Conservation (phyloP, 2,113 vertebrate species). For the pig (Sus scrofa) region DNA sequence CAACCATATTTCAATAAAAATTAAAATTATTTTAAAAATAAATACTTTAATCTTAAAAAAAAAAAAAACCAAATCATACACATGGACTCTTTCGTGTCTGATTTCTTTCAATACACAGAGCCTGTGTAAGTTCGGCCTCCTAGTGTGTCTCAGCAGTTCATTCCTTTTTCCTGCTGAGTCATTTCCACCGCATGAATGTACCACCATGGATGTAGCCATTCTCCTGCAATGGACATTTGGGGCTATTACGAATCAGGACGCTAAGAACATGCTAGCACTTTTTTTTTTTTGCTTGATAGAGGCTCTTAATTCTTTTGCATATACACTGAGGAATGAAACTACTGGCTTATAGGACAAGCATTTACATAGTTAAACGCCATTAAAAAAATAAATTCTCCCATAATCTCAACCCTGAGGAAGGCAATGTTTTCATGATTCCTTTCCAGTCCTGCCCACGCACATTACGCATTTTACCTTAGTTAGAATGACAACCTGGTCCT, state of each 20-base stretch:
- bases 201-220: background rate
- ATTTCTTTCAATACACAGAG: background rate
- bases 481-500: background rate
- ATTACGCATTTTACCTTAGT: rapidly evolving
- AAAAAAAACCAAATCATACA: background rate
- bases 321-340: background rate
- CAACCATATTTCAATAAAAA: too few relatives aligned
- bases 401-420: background rate
- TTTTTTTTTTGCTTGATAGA: background rate
- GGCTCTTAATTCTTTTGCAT: background rate
- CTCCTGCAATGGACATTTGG: background rate
- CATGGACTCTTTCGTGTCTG: background rate
- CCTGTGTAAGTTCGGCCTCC: too few relatives aligned
- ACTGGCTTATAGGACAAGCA: background rate
- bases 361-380: background rate
- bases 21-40: too few relatives aligned
- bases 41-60: too few relatives aligned
- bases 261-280: background rate
- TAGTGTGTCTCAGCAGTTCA: rapidly evolving
- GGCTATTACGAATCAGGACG: background rate
- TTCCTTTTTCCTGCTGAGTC: too few relatives aligned
- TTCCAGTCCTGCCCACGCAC: background rate
- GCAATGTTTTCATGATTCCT: background rate
- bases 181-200: background rate
- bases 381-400: background rate